Base-by-base conservation (phyloP, 2,888 invertebrate genomes). In the Drosophila acutilabella region DNA sequence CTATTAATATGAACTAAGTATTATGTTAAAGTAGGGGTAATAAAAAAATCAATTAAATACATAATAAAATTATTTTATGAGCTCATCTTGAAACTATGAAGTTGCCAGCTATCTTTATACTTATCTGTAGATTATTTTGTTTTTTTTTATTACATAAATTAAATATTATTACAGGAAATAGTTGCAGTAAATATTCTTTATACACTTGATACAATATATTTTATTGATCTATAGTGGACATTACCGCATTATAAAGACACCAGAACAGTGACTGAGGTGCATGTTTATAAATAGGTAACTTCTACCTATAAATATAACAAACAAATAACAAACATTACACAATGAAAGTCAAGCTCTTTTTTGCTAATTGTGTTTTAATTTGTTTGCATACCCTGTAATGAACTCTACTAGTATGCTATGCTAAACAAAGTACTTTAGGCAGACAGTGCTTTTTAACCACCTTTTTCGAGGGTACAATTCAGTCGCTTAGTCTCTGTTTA, bases 401-500 rank as follows among this genome's bases (percentile, higher is more conserved):
- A 0, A 8, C 13, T 16, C 20, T 20, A 20, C 20, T 16, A 36
- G 23, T 1, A 13, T 53, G 26, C 7, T 1, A 3, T 30, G 2
- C 16, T 16, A 13, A 13, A 36, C 36, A 36, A 4, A 6, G 6
- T 6, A 6, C 23, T 23, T 23, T 23, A 23, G 50, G 23, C 2
- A 11, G 40, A 14, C 6, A 0, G 5, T 16, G 5, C 23, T 23
- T 23, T 26, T 14, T 52, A 11, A 11, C 3, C 13, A 10, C 2
- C 23, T 33, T 2, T n/a, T 38, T 41, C 13, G 2, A 51, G 58
- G 10, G 61, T 14, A 54, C 47, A 5, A 2, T 0, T n/a, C 3
- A 26, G 51, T 71, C 59, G 41, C 6, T 40, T 1, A 1, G 0
- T 6, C 51, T 26, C 13, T 20, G 1, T 18, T 69, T 53, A 52